Conservation (phyloP, 2,113 vertebrate species). For the Elephas maximus region DNA sequence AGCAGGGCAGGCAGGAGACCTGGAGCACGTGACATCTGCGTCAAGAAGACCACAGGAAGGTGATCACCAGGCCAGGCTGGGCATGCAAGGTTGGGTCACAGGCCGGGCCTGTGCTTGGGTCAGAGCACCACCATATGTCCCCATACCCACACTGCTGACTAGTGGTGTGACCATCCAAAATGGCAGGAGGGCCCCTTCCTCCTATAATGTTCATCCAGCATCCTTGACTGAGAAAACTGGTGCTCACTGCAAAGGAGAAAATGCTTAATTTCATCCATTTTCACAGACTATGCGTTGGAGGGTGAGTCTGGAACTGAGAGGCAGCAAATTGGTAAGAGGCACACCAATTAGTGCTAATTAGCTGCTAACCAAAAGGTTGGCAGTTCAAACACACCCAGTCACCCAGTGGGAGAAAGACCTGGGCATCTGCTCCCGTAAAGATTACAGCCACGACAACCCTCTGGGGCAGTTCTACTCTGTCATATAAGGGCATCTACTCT, state of each 20-base stretch:
- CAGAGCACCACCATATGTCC: background rate
- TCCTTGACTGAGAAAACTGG: background rate
- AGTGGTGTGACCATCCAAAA: background rate
- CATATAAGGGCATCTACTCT: too few relatives aligned
- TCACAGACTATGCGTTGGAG: background rate
- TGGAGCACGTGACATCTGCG: background rate
- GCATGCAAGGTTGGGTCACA: background rate
- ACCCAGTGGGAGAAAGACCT: too few relatives aligned
- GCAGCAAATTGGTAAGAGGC: background rate
- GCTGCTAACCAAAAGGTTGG: too few relatives aligned
- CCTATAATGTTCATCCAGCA: too few relatives aligned
- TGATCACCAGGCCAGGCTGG: background rate
- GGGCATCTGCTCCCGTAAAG: too few relatives aligned
- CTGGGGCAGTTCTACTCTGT: too few relatives aligned
- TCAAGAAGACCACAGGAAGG: background rate
- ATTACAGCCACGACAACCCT: too few relatives aligned
- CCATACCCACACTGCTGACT: background rate
- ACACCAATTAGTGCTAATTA: too few relatives aligned
- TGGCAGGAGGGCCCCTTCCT: background rate
- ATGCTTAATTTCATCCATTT: background rate
- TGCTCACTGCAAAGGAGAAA: background rate
- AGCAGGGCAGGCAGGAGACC: background rate
- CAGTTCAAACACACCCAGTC: too few relatives aligned
- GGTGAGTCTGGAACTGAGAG: background rate
- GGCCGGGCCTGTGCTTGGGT: background rate